Conservation (phyloP, 2,797 vertebrate genomes). For the Aulostomus chinensis region DNA sequence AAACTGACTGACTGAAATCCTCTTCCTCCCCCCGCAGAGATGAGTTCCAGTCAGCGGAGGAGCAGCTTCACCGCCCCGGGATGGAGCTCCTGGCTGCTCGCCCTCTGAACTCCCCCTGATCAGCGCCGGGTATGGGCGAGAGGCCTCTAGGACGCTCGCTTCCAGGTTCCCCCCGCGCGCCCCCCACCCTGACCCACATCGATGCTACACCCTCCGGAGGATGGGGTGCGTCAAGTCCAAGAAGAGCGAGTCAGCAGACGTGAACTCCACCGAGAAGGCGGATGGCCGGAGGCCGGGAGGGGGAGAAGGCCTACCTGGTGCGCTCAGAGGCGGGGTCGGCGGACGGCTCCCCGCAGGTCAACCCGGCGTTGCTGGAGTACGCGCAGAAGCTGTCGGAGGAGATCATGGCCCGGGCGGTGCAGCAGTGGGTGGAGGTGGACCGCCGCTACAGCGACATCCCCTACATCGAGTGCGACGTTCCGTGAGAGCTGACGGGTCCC, state of each 20-base stretch:
- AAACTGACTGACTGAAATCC: slow-evolving; percentile 54
- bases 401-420: slow-evolving; percentile 88
- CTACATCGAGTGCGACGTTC: slow-evolving; percentile 92
- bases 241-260: slow-evolving; percentile 72
- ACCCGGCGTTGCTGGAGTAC: slow-evolving; percentile 82
- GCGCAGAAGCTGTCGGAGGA: slow-evolving; percentile 90
- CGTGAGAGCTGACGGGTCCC: slow-evolving; percentile 62
- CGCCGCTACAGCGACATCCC: slow-evolving; percentile 93
- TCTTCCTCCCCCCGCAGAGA: slow-evolving; percentile 4
- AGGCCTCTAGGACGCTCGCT: too few relatives aligned
- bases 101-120: too few relatives aligned
- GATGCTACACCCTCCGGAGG: slow-evolving; percentile 72
- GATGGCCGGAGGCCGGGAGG: slow-evolving; percentile 46
- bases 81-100: too few relatives aligned
- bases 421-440: slow-evolving; percentile 91
- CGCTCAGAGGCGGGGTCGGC: slow-evolving; percentile 43
- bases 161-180: not conserved
- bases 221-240: slow-evolving; percentile 99
- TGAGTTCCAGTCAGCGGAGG: slow-evolving; percentile 13
- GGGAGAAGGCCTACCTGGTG: slow-evolving; percentile 78
- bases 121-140: too few relatives aligned
- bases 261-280: slow-evolving; percentile 59
- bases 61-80: too few relatives aligned
- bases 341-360: slow-evolving; percentile 59
- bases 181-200: slow-evolving; percentile 19